Base-by-base conservation (phyloP, 1,140 invertebrate species). In the Lysiphlebus fabarum region DNA sequence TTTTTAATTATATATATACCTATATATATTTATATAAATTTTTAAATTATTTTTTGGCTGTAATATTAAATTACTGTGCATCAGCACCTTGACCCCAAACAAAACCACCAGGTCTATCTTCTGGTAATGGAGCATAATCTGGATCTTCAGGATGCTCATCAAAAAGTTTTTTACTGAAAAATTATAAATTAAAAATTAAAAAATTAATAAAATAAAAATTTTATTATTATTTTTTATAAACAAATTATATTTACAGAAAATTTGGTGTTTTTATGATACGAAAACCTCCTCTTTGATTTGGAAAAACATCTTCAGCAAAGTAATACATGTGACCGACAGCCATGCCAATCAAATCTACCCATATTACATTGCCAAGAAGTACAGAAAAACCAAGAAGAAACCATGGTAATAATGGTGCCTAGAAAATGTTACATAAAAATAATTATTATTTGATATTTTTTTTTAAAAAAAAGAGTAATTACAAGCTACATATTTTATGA, bases 271-370 rank as follows among this genome's bases (percentile, higher is more conserved):
- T 92, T 43, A 99, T 82, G 63, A 99, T 82, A 71, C 88, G 89
- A 69, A 95, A 92, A 14, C 97, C 97, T 62, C 93, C 93, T 70
- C 86, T 87, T 78, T 96, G 90, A 65, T 88, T 83, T 49, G 98
- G 98, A 78, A 98, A 95, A 34, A 99, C 93, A 83, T 99, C 96
- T 83, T 99, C 96, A 8, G 98, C 83, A 78, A 98, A 99, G 80
- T 95, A 99, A 82, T 99, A 99, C 62, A 96, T 87, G 80, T 99
- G 97, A n/a, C 97, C 97, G 61, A 99, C 95, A 56, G 90, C 92
- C 83, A 99, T 99, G 53, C 96, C 98, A 77, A 99, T 92, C 64
- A 99, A 81, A 84, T 99, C 98, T 9, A 99, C 93, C 77, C 95
- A 90, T 62, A 98, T 89, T 54, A 95, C 90, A 82, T 99, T 99